Percentiles rank a stretch among this genome's conserved stretches.
phyloP scores from a whole-genome alignment of 2,888 invertebrate species.

The Agrilus biguttatus region DNA sequence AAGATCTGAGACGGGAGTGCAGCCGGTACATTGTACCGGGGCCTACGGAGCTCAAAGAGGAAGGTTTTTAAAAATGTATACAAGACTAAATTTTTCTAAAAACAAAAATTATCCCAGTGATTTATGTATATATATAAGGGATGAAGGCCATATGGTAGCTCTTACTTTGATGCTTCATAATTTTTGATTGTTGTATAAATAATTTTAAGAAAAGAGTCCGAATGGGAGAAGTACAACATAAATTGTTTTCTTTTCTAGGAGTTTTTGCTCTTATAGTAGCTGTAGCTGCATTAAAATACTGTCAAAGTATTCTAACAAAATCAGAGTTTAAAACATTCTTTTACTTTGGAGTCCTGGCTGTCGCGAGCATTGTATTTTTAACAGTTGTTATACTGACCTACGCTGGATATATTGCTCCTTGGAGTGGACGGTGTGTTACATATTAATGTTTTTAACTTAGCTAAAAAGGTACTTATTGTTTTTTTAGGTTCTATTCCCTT shows the following conservation, averaged over 20 bases:
- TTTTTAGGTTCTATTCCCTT: conserved; percentile 77
- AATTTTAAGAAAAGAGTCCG: no score
- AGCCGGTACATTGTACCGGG: no score
- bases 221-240: not conserved
- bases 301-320: conserved; percentile 75
- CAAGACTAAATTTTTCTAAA: no score
- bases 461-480: not conserved
- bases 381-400: conserved; percentile 83
- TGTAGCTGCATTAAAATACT: conserved; percentile 70
- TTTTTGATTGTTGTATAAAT: no score
- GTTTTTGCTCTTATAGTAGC: conserved; percentile 91
- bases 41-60: no score
- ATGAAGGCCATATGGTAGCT: no score
- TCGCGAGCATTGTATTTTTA: conserved; percentile 68
- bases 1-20: no score
- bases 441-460: not conserved
- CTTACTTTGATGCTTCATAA: no score
- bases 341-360: conserved; percentile 57
- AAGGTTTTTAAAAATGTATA: no score
- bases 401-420: conserved; percentile 89
- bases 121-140: no score
- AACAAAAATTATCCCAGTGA: no score
- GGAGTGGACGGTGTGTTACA: conserved; percentile 61
- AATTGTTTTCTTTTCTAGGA: conserved; percentile 40
- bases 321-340: conserved; percentile 83